phyloP scores from a whole-genome alignment of 2,888 invertebrate genomes.

The Diplolepis rosae region DNA sequence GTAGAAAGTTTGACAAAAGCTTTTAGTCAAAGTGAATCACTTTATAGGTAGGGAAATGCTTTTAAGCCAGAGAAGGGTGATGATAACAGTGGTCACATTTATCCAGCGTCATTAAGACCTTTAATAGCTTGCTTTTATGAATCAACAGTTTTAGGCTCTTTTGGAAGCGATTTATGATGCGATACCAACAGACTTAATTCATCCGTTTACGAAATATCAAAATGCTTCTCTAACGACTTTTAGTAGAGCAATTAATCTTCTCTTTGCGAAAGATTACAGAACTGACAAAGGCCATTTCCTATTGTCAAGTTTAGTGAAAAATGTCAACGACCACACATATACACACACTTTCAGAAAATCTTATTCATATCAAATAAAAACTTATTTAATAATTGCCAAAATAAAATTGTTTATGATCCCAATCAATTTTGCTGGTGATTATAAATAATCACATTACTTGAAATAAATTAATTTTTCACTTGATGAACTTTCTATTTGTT shows the following conservation, averaged over 20 bases:
- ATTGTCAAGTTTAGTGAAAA: slow-evolving; percentile 23
- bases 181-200: slow-evolving; percentile 20
- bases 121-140: slow-evolving; percentile 1
- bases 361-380: too few relatives aligned
- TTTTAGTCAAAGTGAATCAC: not conserved
- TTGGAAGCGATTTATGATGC: slow-evolving; percentile 22
- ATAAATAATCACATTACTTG: too few relatives aligned
- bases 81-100: not conserved
- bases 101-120: not conserved
- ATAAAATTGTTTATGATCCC: too few relatives aligned
- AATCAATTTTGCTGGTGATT: too few relatives aligned
- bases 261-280: slow-evolving; percentile 22
- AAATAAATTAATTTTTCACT: too few relatives aligned
- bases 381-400: too few relatives aligned
- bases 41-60: not conserved
- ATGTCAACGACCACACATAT: slow-evolving; percentile 13
- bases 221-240: slow-evolving; percentile 27
- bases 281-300: slow-evolving; percentile 26
- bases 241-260: slow-evolving; percentile 27
- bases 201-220: slow-evolving; percentile 24
- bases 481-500: too few relatives aligned
- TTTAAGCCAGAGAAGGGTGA: not conserved
- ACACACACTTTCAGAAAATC: too few relatives aligned
- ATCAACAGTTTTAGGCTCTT: slow-evolving; percentile 28
- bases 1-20: not conserved